phyloP scores from a whole-genome alignment of 2,113 vertebrate species.

The Madoqua kirkii region DNA sequence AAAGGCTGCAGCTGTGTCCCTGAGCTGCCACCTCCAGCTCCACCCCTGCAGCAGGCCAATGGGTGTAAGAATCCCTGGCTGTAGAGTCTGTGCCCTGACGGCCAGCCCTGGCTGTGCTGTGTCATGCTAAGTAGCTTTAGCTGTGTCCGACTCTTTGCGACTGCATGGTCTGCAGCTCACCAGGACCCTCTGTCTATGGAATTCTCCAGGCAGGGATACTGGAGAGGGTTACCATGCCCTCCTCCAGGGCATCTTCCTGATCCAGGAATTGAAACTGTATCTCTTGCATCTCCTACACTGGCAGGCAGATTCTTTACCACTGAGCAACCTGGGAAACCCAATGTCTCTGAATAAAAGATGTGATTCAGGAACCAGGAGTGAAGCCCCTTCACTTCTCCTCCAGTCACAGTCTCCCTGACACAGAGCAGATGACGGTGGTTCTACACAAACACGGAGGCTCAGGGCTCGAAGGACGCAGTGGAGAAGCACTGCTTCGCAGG shows the following conservation, averaged over 20 bases:
- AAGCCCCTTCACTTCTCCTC: neutral
- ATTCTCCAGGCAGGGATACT: neutral
- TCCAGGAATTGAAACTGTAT: neutral
- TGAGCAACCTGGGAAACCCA: neutral
- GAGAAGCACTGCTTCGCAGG: fast-evolving
- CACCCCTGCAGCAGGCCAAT: neutral
- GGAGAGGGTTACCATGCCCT: neutral
- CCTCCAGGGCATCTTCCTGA: neutral
- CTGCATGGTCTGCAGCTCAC: neutral
- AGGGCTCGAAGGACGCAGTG: fast-evolving
- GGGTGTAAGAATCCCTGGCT: neutral
- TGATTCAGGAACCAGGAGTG: neutral
- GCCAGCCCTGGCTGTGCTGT: neutral
- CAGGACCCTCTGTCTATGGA: neutral
- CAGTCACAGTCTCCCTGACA: fast-evolving
- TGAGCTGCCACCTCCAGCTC: neutral
- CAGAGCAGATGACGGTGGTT: fast-evolving
- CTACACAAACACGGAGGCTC: fast-evolving
- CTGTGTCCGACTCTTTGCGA: neutral
- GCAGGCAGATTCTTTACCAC: neutral
- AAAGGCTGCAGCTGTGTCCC: neutral
- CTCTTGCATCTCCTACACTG: neutral
- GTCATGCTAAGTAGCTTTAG: neutral
- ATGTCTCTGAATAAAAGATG: fast-evolving
- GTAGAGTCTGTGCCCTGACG: fast-evolving